Percentiles rank a stretch among this genome's conserved stretches.
phyloP scores from a whole-genome alignment of 2,888 invertebrate species.

The Rhingia campestris region DNA sequence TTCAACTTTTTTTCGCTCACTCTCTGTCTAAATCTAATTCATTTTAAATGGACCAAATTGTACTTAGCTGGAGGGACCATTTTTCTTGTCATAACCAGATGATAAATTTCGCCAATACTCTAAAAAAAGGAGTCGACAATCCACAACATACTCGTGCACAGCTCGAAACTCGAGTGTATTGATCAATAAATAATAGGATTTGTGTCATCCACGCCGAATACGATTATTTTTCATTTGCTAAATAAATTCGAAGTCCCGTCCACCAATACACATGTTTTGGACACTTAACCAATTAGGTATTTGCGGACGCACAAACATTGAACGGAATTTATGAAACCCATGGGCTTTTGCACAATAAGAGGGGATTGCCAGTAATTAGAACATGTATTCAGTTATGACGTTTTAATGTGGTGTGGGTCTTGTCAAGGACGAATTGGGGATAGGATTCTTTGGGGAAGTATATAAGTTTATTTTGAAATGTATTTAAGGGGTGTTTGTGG shows the following conservation, averaged over 20 bases:
- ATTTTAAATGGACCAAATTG: constrained; percentile 63
- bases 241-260: constrained; percentile 54
- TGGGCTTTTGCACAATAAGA: background rate
- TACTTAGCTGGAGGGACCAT: constrained; percentile 37
- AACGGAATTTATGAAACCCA: constrained; percentile 10
- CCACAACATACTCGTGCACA: constrained; percentile 23
- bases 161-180: constrained; percentile 23
- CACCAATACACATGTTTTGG: constrained; percentile 42
- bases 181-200: constrained; percentile 69
- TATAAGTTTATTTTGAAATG: no score
- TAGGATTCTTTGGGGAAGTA: no score
- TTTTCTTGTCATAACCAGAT: constrained; percentile 73
- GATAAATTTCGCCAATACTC: constrained; percentile 45
- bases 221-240: constrained; percentile 51
- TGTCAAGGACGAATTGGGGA: no score
- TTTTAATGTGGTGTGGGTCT: no score
- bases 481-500: no score
- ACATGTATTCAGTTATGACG: no score
- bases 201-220: constrained; percentile 45
- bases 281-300: constrained; percentile 58
- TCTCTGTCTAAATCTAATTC: constrained; percentile 39
- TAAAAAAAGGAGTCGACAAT: constrained; percentile 34
- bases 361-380: no score
- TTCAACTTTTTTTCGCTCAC: constrained; percentile 27
- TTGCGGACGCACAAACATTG: background rate